Evolutionary conservation across 2,113 vertebrate genomes (phyloP), one percentile per base, ranked within the genome.

Genomic region (Desmodus rotundus): DNA sequence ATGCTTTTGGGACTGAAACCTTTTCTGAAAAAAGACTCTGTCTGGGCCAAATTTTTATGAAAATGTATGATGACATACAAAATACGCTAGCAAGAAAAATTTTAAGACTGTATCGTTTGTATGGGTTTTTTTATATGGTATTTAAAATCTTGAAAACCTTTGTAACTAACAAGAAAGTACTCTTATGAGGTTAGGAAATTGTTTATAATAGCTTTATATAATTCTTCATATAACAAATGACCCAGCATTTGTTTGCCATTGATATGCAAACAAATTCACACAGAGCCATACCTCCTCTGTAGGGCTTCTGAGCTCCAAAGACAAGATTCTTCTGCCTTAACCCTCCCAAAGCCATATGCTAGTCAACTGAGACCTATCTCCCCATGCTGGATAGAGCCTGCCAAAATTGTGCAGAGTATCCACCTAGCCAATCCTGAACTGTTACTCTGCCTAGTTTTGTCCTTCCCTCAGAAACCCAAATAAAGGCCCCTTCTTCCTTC

Each of bases 281-380:
- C 33, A 47, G 17, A 28, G 41, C 11, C 7, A 28, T 20, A 38
- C 0, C 5, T 50, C 10, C 41, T 67, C 20, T 67, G 16, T n/a
- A 12, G 7, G 15, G 16, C 2, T 26, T 8, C 24, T 52, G 10
- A 0, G 17, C 19, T n/a, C 65, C 7, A n/a, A 14, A 11, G 33
- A 67, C 31, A n/a, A n/a, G 33, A 58, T 65, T 77, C 15, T 15
- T 89, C 5, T 22, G 16, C 58, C 10, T 38, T 78, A 41, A 76
- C 36, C 9, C 54, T 31, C 17, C 16, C 22, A 76, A 15, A 2
- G 24, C 24, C 65, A 52, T 22, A 22, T 52, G 22, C 3, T 52
- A 89, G 14, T 9, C 3, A 77, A 63, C 16, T 19, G 38, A 13
- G 6, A 17, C 28, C 3, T 11, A 47, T 4, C 9, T 28, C n/a